Conservation (phyloP, 2,113 vertebrate genomes). For the Lutjanus erythropterus region DNA sequence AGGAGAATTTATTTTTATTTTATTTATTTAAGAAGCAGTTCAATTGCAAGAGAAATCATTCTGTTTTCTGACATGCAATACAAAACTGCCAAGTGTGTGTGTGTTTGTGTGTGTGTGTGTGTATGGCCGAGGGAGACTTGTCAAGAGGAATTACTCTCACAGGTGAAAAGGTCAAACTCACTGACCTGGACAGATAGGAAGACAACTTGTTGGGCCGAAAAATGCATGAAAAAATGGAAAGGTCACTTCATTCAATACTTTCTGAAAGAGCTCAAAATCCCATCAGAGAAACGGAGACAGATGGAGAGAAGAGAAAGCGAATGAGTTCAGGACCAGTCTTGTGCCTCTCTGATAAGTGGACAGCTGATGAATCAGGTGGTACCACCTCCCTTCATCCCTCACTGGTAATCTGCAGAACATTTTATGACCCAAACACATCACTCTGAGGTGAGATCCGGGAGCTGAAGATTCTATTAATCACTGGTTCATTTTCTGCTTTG, state of each 20-base stretch:
- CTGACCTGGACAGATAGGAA: slow-evolving; percentile 40
- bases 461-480: slow-evolving; percentile 85
- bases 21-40: too few species aligned
- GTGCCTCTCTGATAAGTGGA: slow-evolving; percentile 23
- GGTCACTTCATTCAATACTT: slow-evolving; percentile 57
- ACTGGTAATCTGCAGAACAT: slow-evolving; percentile 86
- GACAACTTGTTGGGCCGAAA: slow-evolving; percentile 51
- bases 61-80: slow-evolving; percentile 6
- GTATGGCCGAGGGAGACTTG: slow-evolving; percentile 32
- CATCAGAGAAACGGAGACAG: slow-evolving; percentile 36
- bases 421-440: slow-evolving; percentile 88
- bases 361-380: slow-evolving; percentile 17
- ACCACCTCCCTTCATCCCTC: slow-evolving; percentile 40
- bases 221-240: slow-evolving; percentile 55
- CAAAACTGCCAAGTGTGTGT: background rate
- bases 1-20: too few species aligned
- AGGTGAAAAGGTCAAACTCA: slow-evolving; percentile 65
- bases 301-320: slow-evolving; percentile 15
- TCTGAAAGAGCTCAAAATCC: slow-evolving; percentile 48
- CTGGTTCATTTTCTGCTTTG: background rate
- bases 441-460: slow-evolving; percentile 88
- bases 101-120: background rate
- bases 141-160: slow-evolving; percentile 58
- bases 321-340: background rate
- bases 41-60: background rate